phyloP scores from a whole-genome alignment of 2,888 invertebrate species.

The Acleris laterana region DNA sequence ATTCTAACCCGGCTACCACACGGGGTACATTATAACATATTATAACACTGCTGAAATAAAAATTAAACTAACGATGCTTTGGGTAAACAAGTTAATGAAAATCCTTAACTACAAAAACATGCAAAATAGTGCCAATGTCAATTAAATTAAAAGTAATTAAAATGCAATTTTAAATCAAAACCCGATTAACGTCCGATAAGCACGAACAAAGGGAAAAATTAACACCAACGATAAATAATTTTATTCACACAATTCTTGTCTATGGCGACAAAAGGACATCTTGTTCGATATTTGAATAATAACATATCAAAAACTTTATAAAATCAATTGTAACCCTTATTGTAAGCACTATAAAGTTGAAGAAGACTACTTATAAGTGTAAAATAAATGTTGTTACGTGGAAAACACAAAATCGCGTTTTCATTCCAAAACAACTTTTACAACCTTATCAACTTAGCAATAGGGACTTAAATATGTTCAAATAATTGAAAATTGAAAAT shows the following conservation, averaged over 20 bases:
- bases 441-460: neutral
- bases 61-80: too few relatives aligned
- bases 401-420: neutral
- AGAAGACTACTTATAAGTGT: neutral
- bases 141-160: conserved; percentile 22
- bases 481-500: neutral
- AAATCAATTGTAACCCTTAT: neutral
- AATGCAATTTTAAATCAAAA: conserved; percentile 13
- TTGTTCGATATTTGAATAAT: conserved; percentile 30
- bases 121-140: conserved; percentile 11
- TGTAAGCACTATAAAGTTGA: neutral
- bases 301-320: neutral
- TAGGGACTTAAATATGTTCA: neutral
- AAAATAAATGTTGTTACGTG: neutral
- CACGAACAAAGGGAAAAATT: conserved; percentile 18
- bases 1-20: too few relatives aligned
- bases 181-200: conserved; percentile 8
- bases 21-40: too few relatives aligned
- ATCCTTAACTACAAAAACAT: too few relatives aligned
- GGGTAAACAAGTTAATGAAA: too few relatives aligned
- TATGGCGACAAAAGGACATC: conserved; percentile 29
- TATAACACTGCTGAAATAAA: too few relatives aligned
- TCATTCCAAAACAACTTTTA: neutral
- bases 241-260: conserved; percentile 26
- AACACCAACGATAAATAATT: conserved; percentile 16